A percentile compares a stretch with the other conserved stretches of the same genome.
phyloP scores from a whole-genome alignment of 2,113 vertebrate species.

The Aix galericulata region DNA sequence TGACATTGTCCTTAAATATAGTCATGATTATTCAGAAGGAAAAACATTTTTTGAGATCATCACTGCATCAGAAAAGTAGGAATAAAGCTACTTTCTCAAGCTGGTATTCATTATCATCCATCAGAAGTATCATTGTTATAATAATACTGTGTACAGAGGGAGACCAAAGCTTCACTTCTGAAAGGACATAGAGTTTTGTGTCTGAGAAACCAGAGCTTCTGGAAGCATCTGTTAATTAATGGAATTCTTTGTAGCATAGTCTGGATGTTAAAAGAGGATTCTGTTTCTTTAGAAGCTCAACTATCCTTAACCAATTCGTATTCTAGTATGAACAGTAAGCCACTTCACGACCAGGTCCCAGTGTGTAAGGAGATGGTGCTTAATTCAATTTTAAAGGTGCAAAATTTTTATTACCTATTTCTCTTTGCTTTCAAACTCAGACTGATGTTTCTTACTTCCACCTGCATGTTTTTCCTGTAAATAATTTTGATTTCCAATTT shows the following conservation, averaged over 20 bases:
- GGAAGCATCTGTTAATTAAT: neutral
- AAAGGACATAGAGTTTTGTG: no score
- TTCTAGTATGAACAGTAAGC: neutral
- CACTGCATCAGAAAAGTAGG: neutral
- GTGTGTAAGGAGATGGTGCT: neutral
- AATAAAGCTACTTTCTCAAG: neutral
- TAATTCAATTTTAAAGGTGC: neutral
- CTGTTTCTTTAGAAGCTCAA: neutral
- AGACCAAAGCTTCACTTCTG: neutral
- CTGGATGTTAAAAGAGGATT: neutral
- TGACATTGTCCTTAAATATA: neutral
- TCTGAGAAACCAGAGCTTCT: neutral
- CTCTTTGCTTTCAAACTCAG: neutral
- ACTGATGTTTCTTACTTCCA: neutral
- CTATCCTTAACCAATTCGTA: neutral
- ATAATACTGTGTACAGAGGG: no score
- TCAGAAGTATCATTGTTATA: accelerated
- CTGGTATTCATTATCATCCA: neutral
- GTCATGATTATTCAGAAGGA: neutral
- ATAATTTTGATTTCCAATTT: neutral
- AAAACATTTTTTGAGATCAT: neutral
- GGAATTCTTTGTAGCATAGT: neutral
- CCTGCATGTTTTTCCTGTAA: neutral
- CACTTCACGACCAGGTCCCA: accelerated
- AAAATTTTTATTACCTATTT: neutral